Percentiles rank a stretch among this genome's conserved stretches.
These are phyloP conservation scores for Himalopsyche kuldschensis DNA, from an alignment of 2,888 invertebrate genomes.

Conservation along the genomic window DNA sequence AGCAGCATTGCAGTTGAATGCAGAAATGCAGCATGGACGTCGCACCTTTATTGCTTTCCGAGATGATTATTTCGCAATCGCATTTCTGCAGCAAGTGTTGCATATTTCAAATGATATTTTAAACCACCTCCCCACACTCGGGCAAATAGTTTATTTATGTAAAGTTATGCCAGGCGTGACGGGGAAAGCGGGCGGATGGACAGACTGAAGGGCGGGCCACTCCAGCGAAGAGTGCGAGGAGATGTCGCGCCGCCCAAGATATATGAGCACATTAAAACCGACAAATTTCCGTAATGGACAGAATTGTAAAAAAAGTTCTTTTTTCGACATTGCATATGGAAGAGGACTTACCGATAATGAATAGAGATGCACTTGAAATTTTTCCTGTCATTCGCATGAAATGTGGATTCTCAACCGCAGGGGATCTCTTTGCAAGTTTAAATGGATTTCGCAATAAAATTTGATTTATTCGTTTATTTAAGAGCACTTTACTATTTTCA, in stretches of 20 bases:
- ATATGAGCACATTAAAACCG: slow-evolving; percentile 31
- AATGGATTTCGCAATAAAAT: neutral
- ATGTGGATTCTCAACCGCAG: neutral
- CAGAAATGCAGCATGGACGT: too few relatives aligned
- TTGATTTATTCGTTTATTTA: too few relatives aligned
- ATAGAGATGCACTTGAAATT: neutral
- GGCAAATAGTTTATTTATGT: slow-evolving; percentile 32
- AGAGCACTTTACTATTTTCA: too few relatives aligned
- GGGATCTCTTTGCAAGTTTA: neutral
- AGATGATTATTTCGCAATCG: neutral
- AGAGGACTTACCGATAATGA: neutral
- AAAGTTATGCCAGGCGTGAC: slow-evolving; percentile 30
- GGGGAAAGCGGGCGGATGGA: slow-evolving; percentile 5
- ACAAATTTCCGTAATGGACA: slow-evolving; percentile 25
- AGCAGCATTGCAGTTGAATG: too few relatives aligned
- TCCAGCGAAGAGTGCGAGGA: neutral
- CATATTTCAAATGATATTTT: slow-evolving; percentile 25
- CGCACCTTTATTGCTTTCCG: neutral
- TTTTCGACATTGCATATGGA: neutral
- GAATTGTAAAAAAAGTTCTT: neutral
- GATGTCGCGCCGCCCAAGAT: slow-evolving; percentile 15
- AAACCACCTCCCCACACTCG: slow-evolving; percentile 24
- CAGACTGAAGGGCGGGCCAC: neutral
- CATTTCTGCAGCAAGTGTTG: neutral
- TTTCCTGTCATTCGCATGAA: neutral